Conservation (phyloP, 64 coral and sea anemone species). For the Montipora capricornis region DNA sequence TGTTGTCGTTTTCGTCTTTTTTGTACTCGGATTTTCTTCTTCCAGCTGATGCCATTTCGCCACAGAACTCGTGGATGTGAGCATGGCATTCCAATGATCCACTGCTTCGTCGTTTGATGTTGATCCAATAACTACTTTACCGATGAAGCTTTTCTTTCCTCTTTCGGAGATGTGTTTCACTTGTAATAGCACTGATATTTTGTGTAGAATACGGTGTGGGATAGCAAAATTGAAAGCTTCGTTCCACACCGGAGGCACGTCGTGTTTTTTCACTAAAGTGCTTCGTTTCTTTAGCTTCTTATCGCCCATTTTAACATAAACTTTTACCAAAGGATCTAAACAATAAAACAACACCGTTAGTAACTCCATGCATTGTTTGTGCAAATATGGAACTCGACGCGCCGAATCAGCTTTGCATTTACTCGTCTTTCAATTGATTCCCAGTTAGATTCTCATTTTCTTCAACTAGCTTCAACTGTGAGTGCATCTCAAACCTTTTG, state of each 20-base stretch:
- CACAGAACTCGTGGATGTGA: constrained; percentile 67
- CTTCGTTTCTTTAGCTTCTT: constrained; percentile 91
- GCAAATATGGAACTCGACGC: no score
- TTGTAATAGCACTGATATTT: constrained; percentile 78
- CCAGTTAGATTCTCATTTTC: no score
- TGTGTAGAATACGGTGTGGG: constrained; percentile 81
- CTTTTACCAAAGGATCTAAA: constrained; percentile 90
- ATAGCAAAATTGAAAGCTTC: constrained; percentile 94
- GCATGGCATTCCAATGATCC: constrained; percentile 96
- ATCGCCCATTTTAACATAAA: constrained; percentile 94
- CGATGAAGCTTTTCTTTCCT: constrained; percentile 79
- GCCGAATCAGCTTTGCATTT: not conserved
- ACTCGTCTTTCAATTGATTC: not conserved
- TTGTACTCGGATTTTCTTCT: constrained; percentile 30
- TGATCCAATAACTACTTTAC: constrained; percentile 82
- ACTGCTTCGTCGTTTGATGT: constrained; percentile 87
- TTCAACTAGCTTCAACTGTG: no score
- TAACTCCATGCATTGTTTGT: not conserved
- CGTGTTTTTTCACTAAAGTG: constrained; percentile 82
- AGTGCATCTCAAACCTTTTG: no score
- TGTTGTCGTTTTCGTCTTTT: not conserved
- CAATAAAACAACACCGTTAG: not conserved
- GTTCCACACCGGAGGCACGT: constrained; percentile 87
- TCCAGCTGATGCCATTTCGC: constrained; percentile 81
- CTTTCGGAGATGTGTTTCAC: constrained; percentile 91